Conservation (phyloP, 2,113 vertebrate genomes). For the Oplegnathus fasciatus region DNA sequence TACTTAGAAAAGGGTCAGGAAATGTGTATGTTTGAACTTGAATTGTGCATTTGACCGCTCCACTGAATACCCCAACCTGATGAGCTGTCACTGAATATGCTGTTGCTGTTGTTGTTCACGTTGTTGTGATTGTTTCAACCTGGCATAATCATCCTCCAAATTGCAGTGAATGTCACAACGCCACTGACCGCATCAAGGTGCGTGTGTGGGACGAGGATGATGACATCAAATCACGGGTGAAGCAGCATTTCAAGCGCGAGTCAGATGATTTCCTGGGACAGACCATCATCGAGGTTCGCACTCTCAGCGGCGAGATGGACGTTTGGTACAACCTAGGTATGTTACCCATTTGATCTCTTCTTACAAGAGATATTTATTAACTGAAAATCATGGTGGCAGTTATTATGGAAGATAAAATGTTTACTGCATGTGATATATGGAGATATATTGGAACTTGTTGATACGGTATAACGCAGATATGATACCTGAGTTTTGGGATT, state of each 20-base stretch:
- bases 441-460: background rate
- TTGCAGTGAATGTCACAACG: constrained; percentile 96
- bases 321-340: constrained; percentile 99
- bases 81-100: constrained; percentile 44
- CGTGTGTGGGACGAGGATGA: constrained; percentile 99
- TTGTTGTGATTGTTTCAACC: constrained; percentile 47
- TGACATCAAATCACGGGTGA: constrained; percentile 97
- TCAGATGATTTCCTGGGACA: constrained; percentile 98
- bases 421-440: background rate
- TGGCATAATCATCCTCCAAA: constrained; percentile 21
- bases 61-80: constrained; percentile 28
- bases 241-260: constrained; percentile 98
- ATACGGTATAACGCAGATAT: background rate
- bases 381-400: background rate
- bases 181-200: constrained; percentile 98
- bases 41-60: constrained; percentile 32
- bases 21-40: constrained; percentile 18
- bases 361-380: background rate
- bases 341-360: constrained; percentile 9
- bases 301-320: constrained; percentile 98
- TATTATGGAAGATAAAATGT: background rate
- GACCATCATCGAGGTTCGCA: constrained; percentile 98
- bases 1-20: constrained; percentile 1
- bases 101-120: constrained; percentile 35
- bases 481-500: background rate